These are phyloP conservation scores for Rynchops niger DNA, from an alignment of 2,113 vertebrate species.

Conservation along the genomic window DNA sequence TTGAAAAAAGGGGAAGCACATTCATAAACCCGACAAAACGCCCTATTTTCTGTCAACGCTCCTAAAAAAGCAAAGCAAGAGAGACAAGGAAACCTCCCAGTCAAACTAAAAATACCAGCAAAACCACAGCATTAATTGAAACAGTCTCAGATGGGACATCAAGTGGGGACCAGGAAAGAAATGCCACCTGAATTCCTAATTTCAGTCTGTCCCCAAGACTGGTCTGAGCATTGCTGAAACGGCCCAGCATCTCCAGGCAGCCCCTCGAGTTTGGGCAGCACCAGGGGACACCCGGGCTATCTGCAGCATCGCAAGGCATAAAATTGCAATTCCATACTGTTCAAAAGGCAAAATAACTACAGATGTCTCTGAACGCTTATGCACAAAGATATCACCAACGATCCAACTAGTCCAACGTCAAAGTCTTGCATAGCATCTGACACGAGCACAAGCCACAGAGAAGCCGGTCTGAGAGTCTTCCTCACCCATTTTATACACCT, in stretches of 20 bases:
- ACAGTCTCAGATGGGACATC: rapidly evolving
- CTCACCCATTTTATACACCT: neutral
- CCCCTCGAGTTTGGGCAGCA: rapidly evolving
- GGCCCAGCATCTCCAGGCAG: neutral
- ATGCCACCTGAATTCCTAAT: rapidly evolving
- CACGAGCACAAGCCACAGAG: neutral
- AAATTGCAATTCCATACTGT: neutral
- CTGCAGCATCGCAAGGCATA: rapidly evolving
- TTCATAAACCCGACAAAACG: neutral
- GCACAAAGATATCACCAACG: rapidly evolving
- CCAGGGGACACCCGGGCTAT: rapidly evolving
- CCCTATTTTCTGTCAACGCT: neutral
- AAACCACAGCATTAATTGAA: rapidly evolving
- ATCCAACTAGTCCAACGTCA: rapidly evolving
- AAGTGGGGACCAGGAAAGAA: neutral
- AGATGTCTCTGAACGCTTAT: rapidly evolving
- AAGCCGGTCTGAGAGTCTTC: neutral
- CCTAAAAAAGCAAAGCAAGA: neutral
- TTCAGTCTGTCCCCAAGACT: neutral
- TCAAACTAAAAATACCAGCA: neutral
- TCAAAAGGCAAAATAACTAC: neutral
- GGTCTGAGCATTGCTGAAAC: neutral
- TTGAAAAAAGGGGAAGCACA: neutral
- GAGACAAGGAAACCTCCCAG: neutral
- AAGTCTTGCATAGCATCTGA: rapidly evolving